phyloP scores from a whole-genome alignment of 2,888 invertebrate genomes.

The Leptopilina myrica region DNA sequence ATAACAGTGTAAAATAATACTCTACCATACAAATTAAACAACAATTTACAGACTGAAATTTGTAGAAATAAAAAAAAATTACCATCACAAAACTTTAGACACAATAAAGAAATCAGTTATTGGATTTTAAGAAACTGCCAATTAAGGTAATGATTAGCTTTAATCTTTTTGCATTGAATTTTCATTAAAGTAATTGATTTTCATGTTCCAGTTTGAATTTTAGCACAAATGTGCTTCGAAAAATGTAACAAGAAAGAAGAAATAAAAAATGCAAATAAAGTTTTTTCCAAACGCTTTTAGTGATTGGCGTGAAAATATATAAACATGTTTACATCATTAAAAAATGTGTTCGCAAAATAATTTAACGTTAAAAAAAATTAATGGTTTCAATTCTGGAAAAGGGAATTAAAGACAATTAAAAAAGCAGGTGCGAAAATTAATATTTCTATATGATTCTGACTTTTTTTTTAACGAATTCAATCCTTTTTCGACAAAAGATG shows the following conservation, averaged over 20 bases:
- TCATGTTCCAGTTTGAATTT: background rate
- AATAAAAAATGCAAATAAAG: background rate
- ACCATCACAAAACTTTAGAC: background rate
- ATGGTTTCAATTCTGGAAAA: too few species aligned
- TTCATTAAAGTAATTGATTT: conserved; percentile 12
- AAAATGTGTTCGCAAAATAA: too few species aligned
- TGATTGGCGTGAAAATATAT: background rate
- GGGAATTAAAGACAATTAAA: too few species aligned
- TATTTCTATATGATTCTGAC: too few species aligned
- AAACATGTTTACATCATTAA: background rate
- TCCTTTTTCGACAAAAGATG: too few species aligned
- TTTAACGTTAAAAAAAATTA: too few species aligned
- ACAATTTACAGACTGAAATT: too few species aligned
- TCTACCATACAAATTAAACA: too few species aligned
- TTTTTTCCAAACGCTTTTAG: background rate
- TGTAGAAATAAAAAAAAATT: too few species aligned
- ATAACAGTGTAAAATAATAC: too few species aligned
- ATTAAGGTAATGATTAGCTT: background rate
- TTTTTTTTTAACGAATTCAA: too few species aligned
- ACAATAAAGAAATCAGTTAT: background rate
- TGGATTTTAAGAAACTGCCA: background rate
- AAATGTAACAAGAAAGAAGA: background rate
- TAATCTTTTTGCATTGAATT: background rate
- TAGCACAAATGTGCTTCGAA: background rate
- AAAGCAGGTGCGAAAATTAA: too few species aligned